Base-by-base conservation (phyloP, 2,113 vertebrate species). In the Petromus typicus region DNA sequence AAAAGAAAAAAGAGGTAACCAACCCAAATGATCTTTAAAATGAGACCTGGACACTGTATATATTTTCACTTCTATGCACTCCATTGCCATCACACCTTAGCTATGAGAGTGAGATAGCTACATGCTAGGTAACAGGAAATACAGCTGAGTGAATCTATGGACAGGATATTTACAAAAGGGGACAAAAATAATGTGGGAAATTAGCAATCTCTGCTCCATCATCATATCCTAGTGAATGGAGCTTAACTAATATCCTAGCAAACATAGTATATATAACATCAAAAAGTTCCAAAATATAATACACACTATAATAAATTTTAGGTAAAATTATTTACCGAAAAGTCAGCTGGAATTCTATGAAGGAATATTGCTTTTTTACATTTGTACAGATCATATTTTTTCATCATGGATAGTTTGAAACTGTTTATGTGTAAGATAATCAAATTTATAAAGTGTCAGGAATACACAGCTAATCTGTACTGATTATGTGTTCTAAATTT, bases 261-360 rank as follows among this genome's bases (percentile, higher is more conserved):
- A 30, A 51, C 22, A 80, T 22, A 87, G 7, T 48, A 40, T 57
- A 45, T 78, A 67, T 59, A 86, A 34, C 66, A 27, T 45, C 37
- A 61, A 40, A 51, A 32, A 82, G 57, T 73, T 34, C 1, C 1
- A 75, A 40, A 83, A 71, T 82, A 59, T 48, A 89, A 20, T 12
- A 59, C 59, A 22, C 16, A 48, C 7, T 73, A 34, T 40, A 59
- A 32, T 27, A 56, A 7, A 56, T 92, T 0, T 54, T 84, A 48
- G 5, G 18, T 66, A 91, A 83, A 89, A 93, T 87, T 80, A 54
- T 86, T 91, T 45, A 66, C 88, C 78, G 61, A 90, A 89, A 86
- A 56, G 34, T 34, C 0, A 76, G 25, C 3, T 82, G n/a, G 88
- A 63, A 5, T 34, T 64, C 23, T 75, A 18, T 7, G 80, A 61